phyloP scores from a whole-genome alignment of 2,888 invertebrate species.

The Elegia similella region DNA sequence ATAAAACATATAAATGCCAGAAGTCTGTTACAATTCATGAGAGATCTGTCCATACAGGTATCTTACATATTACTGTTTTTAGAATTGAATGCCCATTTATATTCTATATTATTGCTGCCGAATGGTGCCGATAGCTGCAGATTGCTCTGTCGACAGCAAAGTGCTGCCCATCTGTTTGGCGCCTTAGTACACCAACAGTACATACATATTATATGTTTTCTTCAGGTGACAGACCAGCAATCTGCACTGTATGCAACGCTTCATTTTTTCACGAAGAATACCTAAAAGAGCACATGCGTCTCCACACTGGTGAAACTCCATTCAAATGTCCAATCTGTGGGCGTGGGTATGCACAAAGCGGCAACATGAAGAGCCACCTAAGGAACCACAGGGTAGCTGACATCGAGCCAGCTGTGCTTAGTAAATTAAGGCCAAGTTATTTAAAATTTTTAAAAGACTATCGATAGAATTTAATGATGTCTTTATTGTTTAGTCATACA shows the following conservation, averaged over 20 bases:
- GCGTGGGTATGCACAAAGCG: conserved; percentile 68
- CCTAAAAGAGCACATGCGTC: conserved; percentile 69
- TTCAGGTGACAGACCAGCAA: conserved; percentile 68
- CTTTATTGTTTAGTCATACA: neutral
- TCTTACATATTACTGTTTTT: conserved; percentile 11
- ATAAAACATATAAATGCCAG: conserved; percentile 61
- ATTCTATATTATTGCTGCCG: too few relatives aligned
- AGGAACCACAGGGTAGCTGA: conserved; percentile 67
- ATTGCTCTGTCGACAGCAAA: too few relatives aligned
- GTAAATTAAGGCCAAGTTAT: conserved; percentile 66
- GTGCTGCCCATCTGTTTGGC: neutral
- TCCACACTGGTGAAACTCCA: conserved; percentile 76
- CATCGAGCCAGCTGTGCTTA: conserved; percentile 53
- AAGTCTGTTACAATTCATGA: conserved; percentile 71
- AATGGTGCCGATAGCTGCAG: too few relatives aligned
- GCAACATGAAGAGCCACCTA: conserved; percentile 76
- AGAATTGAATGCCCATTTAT: too few relatives aligned
- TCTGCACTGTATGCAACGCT: conserved; percentile 61
- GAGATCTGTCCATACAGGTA: conserved; percentile 76
- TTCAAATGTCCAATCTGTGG: conserved; percentile 75
- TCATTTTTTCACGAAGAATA: conserved; percentile 71
- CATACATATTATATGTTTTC: neutral
- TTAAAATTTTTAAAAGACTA: conserved; percentile 58
- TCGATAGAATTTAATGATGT: conserved; percentile 12
- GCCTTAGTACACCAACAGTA: neutral